Conservation (phyloP, 2,113 vertebrate genomes). For the Toxotes chatareus region DNA sequence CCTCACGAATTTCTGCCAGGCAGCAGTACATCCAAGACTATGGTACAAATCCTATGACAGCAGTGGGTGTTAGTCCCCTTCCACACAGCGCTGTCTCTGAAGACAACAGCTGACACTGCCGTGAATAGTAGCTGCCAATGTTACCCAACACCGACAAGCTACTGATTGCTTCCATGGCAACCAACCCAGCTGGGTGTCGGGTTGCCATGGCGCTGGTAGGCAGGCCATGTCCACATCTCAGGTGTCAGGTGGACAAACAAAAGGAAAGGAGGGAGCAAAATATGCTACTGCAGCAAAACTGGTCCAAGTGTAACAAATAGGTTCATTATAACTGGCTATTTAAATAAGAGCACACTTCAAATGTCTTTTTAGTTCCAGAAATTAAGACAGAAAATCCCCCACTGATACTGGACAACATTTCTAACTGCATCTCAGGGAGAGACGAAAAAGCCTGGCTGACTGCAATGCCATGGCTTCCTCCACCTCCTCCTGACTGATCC, state of each 20-base stretch:
- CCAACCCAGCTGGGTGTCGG: slow-evolving; percentile 57
- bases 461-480: background rate
- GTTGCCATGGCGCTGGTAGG: slow-evolving; percentile 49
- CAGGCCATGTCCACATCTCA: slow-evolving; percentile 51
- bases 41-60: background rate
- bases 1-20: too few species aligned
- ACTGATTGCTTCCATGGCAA: slow-evolving; percentile 46
- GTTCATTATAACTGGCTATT: background rate
- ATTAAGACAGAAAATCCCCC: too few species aligned
- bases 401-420: too few species aligned
- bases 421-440: background rate
- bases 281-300: slow-evolving; percentile 34
- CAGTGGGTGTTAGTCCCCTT: background rate
- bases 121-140: slow-evolving; percentile 1
- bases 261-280: slow-evolving; percentile 1
- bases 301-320: background rate
- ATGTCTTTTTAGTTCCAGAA: background rate
- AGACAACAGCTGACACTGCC: slow-evolving; percentile 22
- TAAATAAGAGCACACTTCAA: background rate
- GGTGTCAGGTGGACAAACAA: slow-evolving; percentile 64
- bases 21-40: too few species aligned
- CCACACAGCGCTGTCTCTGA: background rate
- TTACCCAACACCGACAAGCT: slow-evolving; percentile 57
- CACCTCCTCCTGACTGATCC: background rate
- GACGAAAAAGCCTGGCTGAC: background rate